phyloP scores from a whole-genome alignment of 1,140 invertebrate species.

The Charaxes varanes region DNA sequence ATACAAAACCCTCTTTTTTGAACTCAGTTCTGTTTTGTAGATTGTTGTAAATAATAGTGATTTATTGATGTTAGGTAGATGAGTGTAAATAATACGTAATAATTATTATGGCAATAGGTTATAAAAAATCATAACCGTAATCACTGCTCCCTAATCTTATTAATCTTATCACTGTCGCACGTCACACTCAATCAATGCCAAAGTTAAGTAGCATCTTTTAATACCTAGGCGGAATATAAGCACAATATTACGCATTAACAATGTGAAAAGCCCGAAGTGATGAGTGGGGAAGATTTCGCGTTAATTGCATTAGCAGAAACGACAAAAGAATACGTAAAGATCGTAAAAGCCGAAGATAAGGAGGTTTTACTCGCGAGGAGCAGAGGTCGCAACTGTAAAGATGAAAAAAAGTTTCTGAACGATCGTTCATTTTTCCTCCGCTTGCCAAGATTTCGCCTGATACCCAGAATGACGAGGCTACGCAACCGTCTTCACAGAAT shows the following conservation, averaged over 20 bases:
- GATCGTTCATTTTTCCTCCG: conserved; percentile 27
- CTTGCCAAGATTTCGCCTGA: conserved; percentile 32
- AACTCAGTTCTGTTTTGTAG: no score
- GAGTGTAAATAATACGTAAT: no score
- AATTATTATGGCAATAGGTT: no score
- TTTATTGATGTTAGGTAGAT: no score
- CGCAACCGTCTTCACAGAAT: conserved; percentile 37
- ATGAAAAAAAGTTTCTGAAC: conserved; percentile 5
- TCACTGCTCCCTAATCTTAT: conserved; percentile 48
- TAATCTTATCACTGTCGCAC: conserved; percentile 52
- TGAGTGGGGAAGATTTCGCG: conserved; percentile 45
- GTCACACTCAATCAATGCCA: conserved; percentile 70
- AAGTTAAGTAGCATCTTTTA: conserved; percentile 43
- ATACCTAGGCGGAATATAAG: conserved; percentile 22
- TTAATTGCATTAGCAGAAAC: conserved; percentile 38
- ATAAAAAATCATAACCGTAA: conserved; percentile 35
- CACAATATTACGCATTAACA: conserved; percentile 26
- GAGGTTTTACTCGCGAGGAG: conserved; percentile 16
- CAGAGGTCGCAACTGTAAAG: conserved; percentile 25
- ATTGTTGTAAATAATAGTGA: no score
- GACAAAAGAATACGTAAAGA: conserved; percentile 30
- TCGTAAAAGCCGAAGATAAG: conserved; percentile 20
- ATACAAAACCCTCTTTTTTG: no score
- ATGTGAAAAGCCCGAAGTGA: conserved; percentile 41
- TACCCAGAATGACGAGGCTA: conserved; percentile 32